Conservation (phyloP, 2,888 invertebrate species). For the Drosophila subquinaria region DNA sequence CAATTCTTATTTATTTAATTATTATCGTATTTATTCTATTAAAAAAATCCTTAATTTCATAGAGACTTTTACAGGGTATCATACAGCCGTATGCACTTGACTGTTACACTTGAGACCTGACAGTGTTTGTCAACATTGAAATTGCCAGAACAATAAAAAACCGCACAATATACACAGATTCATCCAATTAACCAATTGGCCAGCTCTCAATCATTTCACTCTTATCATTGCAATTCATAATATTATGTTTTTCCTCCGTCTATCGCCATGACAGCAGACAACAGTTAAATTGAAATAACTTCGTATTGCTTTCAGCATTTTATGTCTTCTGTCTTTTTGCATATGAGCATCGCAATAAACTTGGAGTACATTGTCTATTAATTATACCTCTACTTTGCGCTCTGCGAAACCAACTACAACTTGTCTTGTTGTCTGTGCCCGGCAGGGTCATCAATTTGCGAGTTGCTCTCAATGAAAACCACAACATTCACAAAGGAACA, state of each 20-base stretch:
- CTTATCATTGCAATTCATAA: conserved; percentile 11
- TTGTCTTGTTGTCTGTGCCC: background rate
- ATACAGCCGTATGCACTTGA: background rate
- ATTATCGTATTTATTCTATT: no score
- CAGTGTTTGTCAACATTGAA: conserved; percentile 1
- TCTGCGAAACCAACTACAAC: background rate
- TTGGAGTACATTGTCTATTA: background rate
- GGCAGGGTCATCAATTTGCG: conserved; percentile 1
- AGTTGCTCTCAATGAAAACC: background rate
- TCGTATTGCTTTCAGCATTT: conserved; percentile 2
- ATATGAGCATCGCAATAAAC: background rate
- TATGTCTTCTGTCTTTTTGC: background rate
- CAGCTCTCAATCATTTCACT: conserved; percentile 1
- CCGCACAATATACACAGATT: conserved; percentile 16
- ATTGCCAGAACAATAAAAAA: conserved; percentile 7
- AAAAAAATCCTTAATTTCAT: no score
- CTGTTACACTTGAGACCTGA: background rate
- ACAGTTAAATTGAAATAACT: conserved; percentile 11
- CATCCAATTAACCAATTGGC: conserved; percentile 12
- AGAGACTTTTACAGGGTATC: background rate
- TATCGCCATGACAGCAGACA: conserved; percentile 26
- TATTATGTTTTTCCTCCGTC: conserved; percentile 9
- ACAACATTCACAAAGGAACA: background rate
- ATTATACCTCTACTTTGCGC: background rate
- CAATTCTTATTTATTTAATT: no score